Evolutionary conservation across 2,797 vertebrate genomes (phyloP).

Genomic region (Odontamblyopus lacepedii): DNA sequence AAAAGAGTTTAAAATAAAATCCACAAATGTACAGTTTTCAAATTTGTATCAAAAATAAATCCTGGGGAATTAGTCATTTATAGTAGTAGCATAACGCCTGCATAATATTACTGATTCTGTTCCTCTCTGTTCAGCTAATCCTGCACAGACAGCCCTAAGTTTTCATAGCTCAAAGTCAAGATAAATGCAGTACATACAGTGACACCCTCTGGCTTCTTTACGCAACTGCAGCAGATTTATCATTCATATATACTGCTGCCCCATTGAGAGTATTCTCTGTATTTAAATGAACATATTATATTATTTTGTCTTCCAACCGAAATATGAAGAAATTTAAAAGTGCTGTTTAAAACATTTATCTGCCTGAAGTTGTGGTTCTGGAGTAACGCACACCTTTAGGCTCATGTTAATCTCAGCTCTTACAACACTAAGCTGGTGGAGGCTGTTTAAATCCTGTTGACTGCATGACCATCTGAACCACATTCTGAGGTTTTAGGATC

Average conservation of each 20-base stretch:
- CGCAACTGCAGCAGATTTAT: conserved; percentile 55
- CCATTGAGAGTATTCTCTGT: neutral
- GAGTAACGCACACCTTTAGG: conserved; percentile 9
- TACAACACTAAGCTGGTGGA: conserved; percentile 46
- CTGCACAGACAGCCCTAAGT: neutral
- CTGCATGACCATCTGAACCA: conserved; percentile 44
- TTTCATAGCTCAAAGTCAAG: neutral
- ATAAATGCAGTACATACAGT: conserved; percentile 53
- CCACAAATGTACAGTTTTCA: neutral
- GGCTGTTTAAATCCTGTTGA: conserved; percentile 55
- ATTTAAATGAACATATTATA: neutral
- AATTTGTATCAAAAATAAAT: neutral
- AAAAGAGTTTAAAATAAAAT: neutral
- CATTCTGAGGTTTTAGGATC: conserved; percentile 5
- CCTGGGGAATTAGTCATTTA: neutral
- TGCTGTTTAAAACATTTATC: neutral
- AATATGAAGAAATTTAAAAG: neutral
- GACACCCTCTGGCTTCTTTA: conserved; percentile 65
- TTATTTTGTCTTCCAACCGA: neutral
- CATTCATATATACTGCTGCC: neutral
- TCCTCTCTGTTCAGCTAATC: neutral
- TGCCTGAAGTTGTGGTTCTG: neutral
- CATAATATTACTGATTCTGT: neutral
- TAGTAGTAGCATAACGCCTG: neutral
- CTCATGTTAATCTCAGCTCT: conserved; percentile 21